Conservation (phyloP, 2,113 vertebrate species). For the Danionella cerebrum region DNA sequence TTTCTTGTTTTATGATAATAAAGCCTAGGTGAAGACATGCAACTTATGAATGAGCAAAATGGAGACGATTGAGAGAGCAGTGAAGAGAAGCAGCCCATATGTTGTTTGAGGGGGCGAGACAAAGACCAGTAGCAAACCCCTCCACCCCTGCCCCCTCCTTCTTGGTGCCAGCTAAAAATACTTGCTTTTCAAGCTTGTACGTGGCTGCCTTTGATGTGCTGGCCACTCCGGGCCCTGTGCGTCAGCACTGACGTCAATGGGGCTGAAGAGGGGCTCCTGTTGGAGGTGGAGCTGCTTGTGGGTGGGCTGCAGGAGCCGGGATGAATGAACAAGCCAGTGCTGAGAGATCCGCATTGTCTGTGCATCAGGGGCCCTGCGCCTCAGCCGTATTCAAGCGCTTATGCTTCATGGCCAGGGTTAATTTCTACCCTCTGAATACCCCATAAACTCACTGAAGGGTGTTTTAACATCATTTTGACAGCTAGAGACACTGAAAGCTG, state of each 20-base stretch:
- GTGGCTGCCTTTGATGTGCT: constrained; percentile 41
- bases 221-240: constrained; percentile 41
- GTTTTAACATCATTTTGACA: neutral
- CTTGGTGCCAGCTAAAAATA: constrained; percentile 41
- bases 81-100: constrained; percentile 1
- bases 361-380: neutral
- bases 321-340: constrained; percentile 41
- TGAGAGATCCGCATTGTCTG: constrained; percentile 15
- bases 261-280: constrained; percentile 31
- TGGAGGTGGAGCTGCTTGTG: constrained; percentile 38
- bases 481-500: neutral
- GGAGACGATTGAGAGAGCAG: neutral
- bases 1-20: neutral
- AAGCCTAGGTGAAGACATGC: neutral
- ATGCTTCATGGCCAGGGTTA: neutral
- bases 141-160: neutral
- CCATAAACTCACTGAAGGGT: neutral
- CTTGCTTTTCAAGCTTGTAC: constrained; percentile 21
- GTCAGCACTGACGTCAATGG: constrained; percentile 47
- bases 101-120: constrained; percentile 31
- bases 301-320: constrained; percentile 28
- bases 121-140: constrained; percentile 21
- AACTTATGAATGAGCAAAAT: neutral
- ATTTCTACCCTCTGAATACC: neutral
- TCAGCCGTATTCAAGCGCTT: neutral